Base-by-base conservation (phyloP, 2,113 vertebrate genomes). In the Pelvicachromis taeniatus region DNA sequence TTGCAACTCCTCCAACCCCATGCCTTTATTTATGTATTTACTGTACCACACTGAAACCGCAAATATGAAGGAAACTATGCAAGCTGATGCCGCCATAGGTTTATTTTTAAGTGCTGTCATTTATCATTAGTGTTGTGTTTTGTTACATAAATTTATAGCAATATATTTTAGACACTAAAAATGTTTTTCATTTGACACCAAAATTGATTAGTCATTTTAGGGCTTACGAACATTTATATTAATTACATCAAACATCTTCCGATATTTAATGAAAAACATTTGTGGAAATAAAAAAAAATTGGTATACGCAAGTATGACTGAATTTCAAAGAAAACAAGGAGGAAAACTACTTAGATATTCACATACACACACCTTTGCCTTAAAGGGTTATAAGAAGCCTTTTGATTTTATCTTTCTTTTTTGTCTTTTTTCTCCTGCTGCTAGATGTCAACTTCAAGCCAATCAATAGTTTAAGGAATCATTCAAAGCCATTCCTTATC, bases 381-480 rank as follows among this genome's bases (percentile, higher is more conserved):
- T 84, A 91, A 89, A 88, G 83, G 75, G 88, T 83, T 87, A 83
- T 84, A 65, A 35, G 88, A 88, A 75, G 87, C 89, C 81, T 88
- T 65, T 88, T n/a, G 31, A 87, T 85, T 85, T 86, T 82, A 77
- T 73, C 83, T 87, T 61, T 80, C 53, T 81, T 73, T 73, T 85
- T 87, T 70, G 80, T 85, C 78, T 86, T 84, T 78, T 78, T 77
- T 77, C 82, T 70, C 13, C 42, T 55, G 9, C 81, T 87, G 89
- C 75, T 29, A 12, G 91, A 82, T 87, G 83, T 90, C 92, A 89
- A 89, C 90, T 89, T 53, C 3, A 29, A 92, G 90, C 77, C 55
- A 88, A 94, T 95, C 92, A 45, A 93, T 95, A 94, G 81, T 93
- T 95, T 88, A 91, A 90, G 86, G 85, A 91, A 92, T 94, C 88